Evolutionary conservation across 2,797 vertebrate species (phyloP).

Genomic region (Gymnothorax reevesii): DNA sequence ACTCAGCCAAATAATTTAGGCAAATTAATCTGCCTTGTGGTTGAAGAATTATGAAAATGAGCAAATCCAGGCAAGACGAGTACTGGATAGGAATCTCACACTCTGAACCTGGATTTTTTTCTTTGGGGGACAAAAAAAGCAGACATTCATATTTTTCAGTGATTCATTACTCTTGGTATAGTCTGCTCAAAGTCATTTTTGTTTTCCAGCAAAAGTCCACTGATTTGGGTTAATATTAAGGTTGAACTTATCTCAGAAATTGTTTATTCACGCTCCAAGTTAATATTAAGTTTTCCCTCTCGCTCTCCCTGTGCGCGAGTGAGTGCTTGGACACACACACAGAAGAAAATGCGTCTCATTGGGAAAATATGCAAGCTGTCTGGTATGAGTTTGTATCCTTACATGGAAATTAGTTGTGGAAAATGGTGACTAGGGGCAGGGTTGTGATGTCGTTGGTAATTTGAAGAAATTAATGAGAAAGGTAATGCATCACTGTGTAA

Average conservation of each 20-base stretch:
- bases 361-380: slow-evolving; percentile 19
- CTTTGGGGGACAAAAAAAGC: not conserved
- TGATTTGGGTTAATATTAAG: not conserved
- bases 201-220: not conserved
- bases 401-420: not conserved
- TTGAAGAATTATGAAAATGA: too few relatives aligned
- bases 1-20: too few relatives aligned
- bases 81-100: not conserved
- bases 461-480: not conserved
- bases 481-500: not conserved
- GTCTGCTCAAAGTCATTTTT: not conserved
- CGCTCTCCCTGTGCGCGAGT: not conserved
- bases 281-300: too few relatives aligned
- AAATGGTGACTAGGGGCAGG: not conserved
- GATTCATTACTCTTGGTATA: not conserved
- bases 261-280: too few relatives aligned
- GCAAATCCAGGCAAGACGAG: not conserved
- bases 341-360: slow-evolving; percentile 4
- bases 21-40: too few relatives aligned
- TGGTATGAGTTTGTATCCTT: slow-evolving; percentile 1
- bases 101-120: too few relatives aligned
- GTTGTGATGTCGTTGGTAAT: not conserved
- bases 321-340: not conserved
- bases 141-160: not conserved
- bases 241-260: too few relatives aligned